Evolutionary conservation across 2,888 invertebrate genomes (phyloP).

Genomic region (Eurytoma californica): DNA sequence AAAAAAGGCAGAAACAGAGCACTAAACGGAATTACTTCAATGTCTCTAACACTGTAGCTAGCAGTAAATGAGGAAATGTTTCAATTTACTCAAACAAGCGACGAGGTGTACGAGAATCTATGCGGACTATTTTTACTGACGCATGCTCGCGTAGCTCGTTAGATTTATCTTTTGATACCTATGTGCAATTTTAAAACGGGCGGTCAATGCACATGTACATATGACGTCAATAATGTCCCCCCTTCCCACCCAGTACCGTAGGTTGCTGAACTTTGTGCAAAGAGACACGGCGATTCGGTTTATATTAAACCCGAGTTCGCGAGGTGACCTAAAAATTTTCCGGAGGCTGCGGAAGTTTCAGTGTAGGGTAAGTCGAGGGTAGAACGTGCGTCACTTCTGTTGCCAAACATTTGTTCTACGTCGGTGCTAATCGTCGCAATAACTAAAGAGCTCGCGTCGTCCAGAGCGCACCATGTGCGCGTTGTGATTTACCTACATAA

Average conservation of each 20-base stretch:
- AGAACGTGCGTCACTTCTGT: slow-evolving; percentile 6
- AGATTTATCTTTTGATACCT: slow-evolving; percentile 51
- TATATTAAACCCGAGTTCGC: slow-evolving; percentile 66
- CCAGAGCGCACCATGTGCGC: background rate
- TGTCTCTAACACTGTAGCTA: no score
- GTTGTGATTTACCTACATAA: slow-evolving; percentile 7
- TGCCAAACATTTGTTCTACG: background rate
- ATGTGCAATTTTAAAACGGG: slow-evolving; percentile 25
- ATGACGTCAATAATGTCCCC: slow-evolving; percentile 22
- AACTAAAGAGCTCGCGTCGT: background rate
- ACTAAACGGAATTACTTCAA: no score
- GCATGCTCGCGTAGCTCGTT: background rate
- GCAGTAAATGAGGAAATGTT: background rate
- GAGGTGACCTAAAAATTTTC: background rate
- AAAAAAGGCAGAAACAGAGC: no score
- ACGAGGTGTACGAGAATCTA: background rate
- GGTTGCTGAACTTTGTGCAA: no score
- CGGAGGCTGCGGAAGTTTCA: slow-evolving; percentile 3
- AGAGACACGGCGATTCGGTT: slow-evolving; percentile 57
- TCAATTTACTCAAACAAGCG: no score
- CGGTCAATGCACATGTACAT: background rate
- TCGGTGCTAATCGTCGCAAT: slow-evolving; percentile 19
- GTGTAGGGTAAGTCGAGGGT: background rate
- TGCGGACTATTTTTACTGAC: slow-evolving; percentile 19
- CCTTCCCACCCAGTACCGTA: background rate